Evolutionary conservation across 2,888 invertebrate species (phyloP).

Genomic region (Therioaphis trifolii): DNA sequence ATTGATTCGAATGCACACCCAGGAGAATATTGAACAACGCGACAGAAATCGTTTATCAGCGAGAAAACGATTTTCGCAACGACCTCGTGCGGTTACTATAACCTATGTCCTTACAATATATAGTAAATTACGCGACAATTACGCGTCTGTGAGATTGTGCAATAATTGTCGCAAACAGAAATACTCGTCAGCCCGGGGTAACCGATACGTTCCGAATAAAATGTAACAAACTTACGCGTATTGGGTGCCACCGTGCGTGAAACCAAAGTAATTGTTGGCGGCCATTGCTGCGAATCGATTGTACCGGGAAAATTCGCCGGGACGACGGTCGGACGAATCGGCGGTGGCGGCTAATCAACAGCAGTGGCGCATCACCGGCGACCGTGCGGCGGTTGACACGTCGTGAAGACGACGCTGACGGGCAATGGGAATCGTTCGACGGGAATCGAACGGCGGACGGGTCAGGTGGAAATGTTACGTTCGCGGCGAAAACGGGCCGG

Average conservation of each 20-base stretch:
- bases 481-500: neutral
- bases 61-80: conserved; percentile 68
- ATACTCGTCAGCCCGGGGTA: conserved; percentile 67
- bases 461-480: too few relatives aligned
- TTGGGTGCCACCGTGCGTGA: conserved; percentile 93
- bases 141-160: neutral
- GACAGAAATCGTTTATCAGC: conserved; percentile 67
- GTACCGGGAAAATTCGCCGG: neutral
- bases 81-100: conserved; percentile 17
- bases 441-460: neutral
- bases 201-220: neutral
- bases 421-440: too few relatives aligned
- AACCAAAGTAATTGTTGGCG: conserved; percentile 94
- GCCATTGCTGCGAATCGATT: conserved; percentile 73
- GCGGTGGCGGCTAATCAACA: conserved; percentile 1
- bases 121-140: neutral
- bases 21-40: neutral
- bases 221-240: conserved; percentile 77
- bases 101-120: neutral
- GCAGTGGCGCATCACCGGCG: conserved; percentile 23
- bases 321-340: neutral
- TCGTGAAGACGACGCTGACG: neutral
- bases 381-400: neutral
- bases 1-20: too few relatives aligned
- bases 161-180: conserved; percentile 66